phyloP scores from a whole-genome alignment of 2,113 vertebrate genomes.

The Micronycteris hirsuta region DNA sequence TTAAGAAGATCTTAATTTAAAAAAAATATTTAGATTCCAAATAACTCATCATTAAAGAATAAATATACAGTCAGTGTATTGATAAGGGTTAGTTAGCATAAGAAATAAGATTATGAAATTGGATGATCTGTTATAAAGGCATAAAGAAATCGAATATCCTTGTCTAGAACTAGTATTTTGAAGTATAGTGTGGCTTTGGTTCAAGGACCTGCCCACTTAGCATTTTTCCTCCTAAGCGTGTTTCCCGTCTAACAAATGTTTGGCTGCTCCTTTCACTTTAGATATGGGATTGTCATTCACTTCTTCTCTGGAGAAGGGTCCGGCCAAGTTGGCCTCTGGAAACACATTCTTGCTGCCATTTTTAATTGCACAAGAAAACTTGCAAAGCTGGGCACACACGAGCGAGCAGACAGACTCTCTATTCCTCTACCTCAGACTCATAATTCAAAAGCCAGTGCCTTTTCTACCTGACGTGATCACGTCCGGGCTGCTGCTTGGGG shows the following conservation, averaged over 20 bases:
- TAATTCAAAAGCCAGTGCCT: not conserved
- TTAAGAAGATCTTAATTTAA: not conserved
- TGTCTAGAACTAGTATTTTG: not conserved
- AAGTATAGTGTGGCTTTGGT: not conserved
- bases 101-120: not conserved
- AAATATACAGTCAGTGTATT: not conserved
- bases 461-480: not conserved
- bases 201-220: not conserved
- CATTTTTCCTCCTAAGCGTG: not conserved
- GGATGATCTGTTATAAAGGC: not conserved
- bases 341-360: not conserved
- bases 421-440: rapidly evolving
- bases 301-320: not conserved
- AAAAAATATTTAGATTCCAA: constrained; percentile 11
- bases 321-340: not conserved
- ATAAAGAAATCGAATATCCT: not conserved
- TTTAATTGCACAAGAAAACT: not conserved
- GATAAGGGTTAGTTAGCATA: not conserved
- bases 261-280: not conserved
- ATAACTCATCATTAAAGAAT: not conserved
- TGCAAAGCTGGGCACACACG: not conserved
- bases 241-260: not conserved
- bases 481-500: not conserved
- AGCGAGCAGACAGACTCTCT: not conserved
- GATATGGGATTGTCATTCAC: not conserved